Percentiles rank a stretch among this genome's conserved stretches.
Evolutionary conservation across 2,113 vertebrate genomes (phyloP).

Genomic region (Labrus mixtus): DNA sequence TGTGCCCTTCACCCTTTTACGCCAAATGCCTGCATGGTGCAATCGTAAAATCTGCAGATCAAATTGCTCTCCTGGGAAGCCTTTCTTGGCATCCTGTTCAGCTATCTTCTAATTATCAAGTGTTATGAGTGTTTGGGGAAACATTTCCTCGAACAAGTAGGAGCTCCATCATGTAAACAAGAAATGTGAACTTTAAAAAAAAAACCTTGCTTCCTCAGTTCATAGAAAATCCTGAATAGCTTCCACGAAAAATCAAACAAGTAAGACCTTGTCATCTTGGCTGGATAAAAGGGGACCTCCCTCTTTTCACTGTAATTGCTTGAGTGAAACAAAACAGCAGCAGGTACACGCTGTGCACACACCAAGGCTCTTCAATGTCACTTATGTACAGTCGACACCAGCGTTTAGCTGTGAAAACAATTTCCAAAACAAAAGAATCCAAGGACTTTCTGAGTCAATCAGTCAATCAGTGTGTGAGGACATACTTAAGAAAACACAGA

Average conservation of each 20-base stretch:
- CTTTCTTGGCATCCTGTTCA: slow-evolving; percentile 44
- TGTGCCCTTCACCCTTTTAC: slow-evolving; percentile 52
- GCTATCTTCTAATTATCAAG: slow-evolving; percentile 64
- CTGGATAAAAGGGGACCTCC: slow-evolving; percentile 15
- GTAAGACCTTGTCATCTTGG: slow-evolving; percentile 4
- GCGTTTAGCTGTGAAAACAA: background rate
- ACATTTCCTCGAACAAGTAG: slow-evolving; percentile 45
- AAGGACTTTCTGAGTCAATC: background rate
- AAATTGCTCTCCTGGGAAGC: slow-evolving; percentile 51
- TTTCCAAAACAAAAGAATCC: background rate
- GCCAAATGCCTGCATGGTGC: slow-evolving; percentile 50
- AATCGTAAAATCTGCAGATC: slow-evolving; percentile 66
- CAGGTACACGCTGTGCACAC: slow-evolving; percentile 4
- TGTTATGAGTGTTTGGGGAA: slow-evolving; percentile 59
- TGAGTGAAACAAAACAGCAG: slow-evolving; percentile 4
- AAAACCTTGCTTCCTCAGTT: background rate
- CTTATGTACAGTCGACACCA: background rate
- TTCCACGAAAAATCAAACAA: slow-evolving; percentile 38
- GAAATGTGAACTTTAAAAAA: slow-evolving; percentile 14
- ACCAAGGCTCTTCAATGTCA: background rate
- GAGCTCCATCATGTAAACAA: slow-evolving; percentile 56
- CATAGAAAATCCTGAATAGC: background rate
- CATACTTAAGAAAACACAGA: background rate
- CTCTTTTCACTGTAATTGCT: slow-evolving; percentile 12
- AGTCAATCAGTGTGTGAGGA: background rate